A percentile compares a stretch with the other conserved stretches of the same genome.
phyloP scores from a whole-genome alignment of 2,113 vertebrate species.

The Caranx ignobilis region DNA sequence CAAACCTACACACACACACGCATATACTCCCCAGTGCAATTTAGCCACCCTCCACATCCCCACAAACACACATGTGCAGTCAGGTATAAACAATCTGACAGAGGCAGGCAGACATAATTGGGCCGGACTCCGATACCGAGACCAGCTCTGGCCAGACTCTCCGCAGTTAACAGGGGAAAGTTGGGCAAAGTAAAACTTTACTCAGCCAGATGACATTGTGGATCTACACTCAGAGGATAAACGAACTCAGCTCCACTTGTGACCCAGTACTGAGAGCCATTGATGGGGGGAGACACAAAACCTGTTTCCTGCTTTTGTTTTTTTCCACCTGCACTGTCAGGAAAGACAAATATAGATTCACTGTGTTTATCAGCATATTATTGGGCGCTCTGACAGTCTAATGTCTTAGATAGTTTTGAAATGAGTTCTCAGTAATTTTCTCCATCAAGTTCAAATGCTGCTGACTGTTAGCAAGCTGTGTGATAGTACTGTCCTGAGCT shows the following conservation, averaged over 20 bases:
- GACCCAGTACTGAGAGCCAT: slow-evolving; percentile 31
- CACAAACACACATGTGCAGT: slow-evolving; percentile 73
- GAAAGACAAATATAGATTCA: not conserved
- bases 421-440: not conserved
- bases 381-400: not conserved
- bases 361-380: not conserved
- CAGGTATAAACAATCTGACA: slow-evolving; percentile 81
- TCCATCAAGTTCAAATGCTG: not conserved
- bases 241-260: slow-evolving; percentile 24
- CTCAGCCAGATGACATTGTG: slow-evolving; percentile 57
- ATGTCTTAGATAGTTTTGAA: not conserved
- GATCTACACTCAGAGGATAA: slow-evolving; percentile 39
- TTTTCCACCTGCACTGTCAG: not conserved
- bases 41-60: slow-evolving; percentile 57
- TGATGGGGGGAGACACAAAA: slow-evolving; percentile 11
- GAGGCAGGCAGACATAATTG: slow-evolving; percentile 79
- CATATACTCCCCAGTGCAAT: slow-evolving; percentile 48
- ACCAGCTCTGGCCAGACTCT: slow-evolving; percentile 56
- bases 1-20: slow-evolving; percentile 19
- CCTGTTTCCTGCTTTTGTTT: not conserved
- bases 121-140: slow-evolving; percentile 64
- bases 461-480: not conserved
- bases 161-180: slow-evolving; percentile 65
- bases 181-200: slow-evolving; percentile 67
- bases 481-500: not conserved